These are phyloP conservation scores for Girardinus metallicus DNA, from an alignment of 2,797 vertebrate species.

Conservation along the genomic window DNA sequence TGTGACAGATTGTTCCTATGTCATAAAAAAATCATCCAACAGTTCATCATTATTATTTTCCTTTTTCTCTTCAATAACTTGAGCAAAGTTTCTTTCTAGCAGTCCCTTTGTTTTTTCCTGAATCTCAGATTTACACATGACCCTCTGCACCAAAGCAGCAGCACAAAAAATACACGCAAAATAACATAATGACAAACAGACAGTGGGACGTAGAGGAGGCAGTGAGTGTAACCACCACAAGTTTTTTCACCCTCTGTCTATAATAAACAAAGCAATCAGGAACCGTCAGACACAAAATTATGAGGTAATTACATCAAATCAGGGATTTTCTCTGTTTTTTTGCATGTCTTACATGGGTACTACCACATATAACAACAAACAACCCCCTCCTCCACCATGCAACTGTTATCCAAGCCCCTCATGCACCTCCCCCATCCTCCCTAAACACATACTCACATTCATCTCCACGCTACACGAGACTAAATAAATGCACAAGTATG, in stretches of 20 bases:
- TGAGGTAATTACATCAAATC: slow-evolving; percentile 77
- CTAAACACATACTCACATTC: slow-evolving; percentile 26
- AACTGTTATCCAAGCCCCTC: slow-evolving; percentile 25
- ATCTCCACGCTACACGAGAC: slow-evolving; percentile 32
- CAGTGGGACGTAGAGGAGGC: slow-evolving; percentile 4
- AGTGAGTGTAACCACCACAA: slow-evolving; percentile 47
- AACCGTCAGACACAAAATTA: slow-evolving; percentile 73
- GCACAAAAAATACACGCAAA: neutral
- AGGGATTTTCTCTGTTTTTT: slow-evolving; percentile 63
- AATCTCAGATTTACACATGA: neutral
- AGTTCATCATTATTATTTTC: neutral
- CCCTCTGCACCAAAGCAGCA: slow-evolving; percentile 5
- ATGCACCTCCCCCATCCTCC: neutral
- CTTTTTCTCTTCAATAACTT: neutral
- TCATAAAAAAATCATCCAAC: neutral
- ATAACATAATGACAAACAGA: slow-evolving; percentile 42
- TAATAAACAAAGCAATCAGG: slow-evolving; percentile 77
- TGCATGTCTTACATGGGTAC: slow-evolving; percentile 55
- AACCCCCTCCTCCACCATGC: slow-evolving; percentile 28
- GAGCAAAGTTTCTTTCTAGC: neutral
- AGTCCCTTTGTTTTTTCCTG: neutral
- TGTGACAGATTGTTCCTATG: neutral
- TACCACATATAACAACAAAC: slow-evolving; percentile 57
- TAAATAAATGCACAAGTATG: slow-evolving; percentile 27
- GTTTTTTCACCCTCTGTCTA: slow-evolving; percentile 47